Conservation (phyloP, 1,140 invertebrate species). For the Halictus rubicundus region DNA sequence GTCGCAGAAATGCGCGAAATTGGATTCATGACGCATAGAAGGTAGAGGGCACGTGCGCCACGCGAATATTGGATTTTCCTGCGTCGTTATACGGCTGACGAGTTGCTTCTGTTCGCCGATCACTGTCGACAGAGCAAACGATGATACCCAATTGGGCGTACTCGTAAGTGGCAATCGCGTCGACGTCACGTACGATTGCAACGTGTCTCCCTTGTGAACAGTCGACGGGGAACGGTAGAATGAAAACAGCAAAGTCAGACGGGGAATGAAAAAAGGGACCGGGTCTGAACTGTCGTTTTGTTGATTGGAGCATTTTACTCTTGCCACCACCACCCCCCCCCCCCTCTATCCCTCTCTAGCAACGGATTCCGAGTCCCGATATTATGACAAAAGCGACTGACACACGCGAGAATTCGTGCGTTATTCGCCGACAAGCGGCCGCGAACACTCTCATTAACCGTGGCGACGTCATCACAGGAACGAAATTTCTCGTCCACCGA, state of each 20-base stretch:
- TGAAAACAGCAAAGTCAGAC: slow-evolving; percentile 53
- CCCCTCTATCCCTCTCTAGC: not conserved
- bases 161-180: slow-evolving; percentile 60
- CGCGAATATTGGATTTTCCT: slow-evolving; percentile 61
- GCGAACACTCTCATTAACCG: not conserved
- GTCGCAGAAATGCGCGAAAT: slow-evolving; percentile 44
- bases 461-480: not conserved
- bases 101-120: slow-evolving; percentile 52
- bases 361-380: slow-evolving; percentile 19
- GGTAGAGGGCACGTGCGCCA: slow-evolving; percentile 20
- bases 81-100: slow-evolving; percentile 53
- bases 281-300: slow-evolving; percentile 55
- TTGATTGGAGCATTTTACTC: slow-evolving; percentile 54
- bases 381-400: slow-evolving; percentile 36
- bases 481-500: not conserved
- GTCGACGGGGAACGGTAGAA: slow-evolving; percentile 5
- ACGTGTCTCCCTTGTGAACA: slow-evolving; percentile 50
- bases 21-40: slow-evolving; percentile 50
- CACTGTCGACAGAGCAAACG: slow-evolving; percentile 39
- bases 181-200: slow-evolving; percentile 60
- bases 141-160: slow-evolving; percentile 56
- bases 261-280: slow-evolving; percentile 30
- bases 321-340: too few species aligned
- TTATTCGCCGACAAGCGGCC: too few species aligned
- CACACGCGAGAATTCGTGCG: too few species aligned